phyloP scores from a whole-genome alignment of 2,797 vertebrate species.

The Chiloscyllium punctatum region DNA sequence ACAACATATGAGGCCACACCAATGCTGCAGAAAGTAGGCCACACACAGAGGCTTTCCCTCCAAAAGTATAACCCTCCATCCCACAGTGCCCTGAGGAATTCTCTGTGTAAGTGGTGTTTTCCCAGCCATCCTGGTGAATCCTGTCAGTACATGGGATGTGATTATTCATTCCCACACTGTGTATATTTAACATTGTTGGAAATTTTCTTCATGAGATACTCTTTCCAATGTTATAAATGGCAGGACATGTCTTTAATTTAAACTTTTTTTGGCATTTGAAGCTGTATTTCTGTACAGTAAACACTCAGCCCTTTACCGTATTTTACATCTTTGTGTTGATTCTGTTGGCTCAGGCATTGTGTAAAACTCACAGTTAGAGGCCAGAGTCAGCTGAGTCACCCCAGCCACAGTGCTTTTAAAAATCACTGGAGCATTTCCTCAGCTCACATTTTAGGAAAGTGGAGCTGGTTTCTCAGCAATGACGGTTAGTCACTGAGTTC shows the following conservation, averaged over 20 bases:
- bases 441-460: neutral
- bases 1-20: neutral
- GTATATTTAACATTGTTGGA: slow-evolving; percentile 15
- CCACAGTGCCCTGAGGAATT: neutral
- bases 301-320: neutral
- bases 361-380: neutral
- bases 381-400: neutral
- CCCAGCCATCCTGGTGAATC: slow-evolving; percentile 13
- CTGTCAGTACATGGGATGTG: neutral
- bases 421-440: neutral
- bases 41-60: neutral
- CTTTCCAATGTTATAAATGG: slow-evolving; percentile 29
- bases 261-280: neutral
- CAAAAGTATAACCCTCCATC: neutral
- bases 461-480: neutral
- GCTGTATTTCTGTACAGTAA: slow-evolving; percentile 6
- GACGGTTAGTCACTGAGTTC: neutral
- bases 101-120: neutral
- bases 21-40: neutral
- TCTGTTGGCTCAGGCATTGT: neutral
- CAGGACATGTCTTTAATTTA: slow-evolving; percentile 14
- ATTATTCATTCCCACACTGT: slow-evolving; percentile 19
- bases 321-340: neutral
- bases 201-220: slow-evolving; percentile 1
- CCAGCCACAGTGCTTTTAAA: neutral